These are phyloP conservation scores for Pyrrhura leucotis DNA, from an alignment of 2,797 vertebrate genomes.

Conservation along the genomic window DNA sequence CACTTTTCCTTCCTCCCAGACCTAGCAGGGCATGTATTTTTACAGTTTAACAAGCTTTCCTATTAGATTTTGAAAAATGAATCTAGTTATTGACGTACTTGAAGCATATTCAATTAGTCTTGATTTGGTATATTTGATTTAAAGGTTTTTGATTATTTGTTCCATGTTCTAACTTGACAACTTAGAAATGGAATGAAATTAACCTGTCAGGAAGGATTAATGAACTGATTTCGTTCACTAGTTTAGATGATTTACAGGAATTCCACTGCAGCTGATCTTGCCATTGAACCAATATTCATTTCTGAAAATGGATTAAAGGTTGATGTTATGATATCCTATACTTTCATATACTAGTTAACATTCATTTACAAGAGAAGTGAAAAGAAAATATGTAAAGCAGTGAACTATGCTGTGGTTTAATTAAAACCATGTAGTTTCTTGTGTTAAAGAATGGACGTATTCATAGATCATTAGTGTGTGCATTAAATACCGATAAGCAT, in stretches of 20 bases:
- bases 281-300: conserved; percentile 29
- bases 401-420: not conserved
- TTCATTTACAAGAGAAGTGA: not conserved
- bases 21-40: conserved; percentile 40
- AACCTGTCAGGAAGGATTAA: conserved; percentile 74
- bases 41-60: conserved; percentile 64
- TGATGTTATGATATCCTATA: not conserved
- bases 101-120: conserved; percentile 68
- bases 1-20: conserved; percentile 22
- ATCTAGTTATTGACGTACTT: conserved; percentile 61
- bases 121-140: conserved; percentile 74
- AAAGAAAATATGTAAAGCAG: not conserved
- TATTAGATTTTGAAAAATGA: conserved; percentile 71
- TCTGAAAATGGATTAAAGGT: conserved; percentile 54
- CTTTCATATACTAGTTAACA: conserved; percentile 43
- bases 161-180: conserved; percentile 69
- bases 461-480: not conserved
- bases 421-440: not conserved
- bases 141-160: conserved; percentile 74
- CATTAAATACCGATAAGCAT: not conserved
- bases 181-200: conserved; percentile 71
- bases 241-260: conserved; percentile 56
- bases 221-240: conserved; percentile 67
- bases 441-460: not conserved
- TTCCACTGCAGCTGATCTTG: conserved; percentile 31